These are phyloP conservation scores for Acronicta alni DNA, from an alignment of 2,888 invertebrate species.

Conservation along the genomic window DNA sequence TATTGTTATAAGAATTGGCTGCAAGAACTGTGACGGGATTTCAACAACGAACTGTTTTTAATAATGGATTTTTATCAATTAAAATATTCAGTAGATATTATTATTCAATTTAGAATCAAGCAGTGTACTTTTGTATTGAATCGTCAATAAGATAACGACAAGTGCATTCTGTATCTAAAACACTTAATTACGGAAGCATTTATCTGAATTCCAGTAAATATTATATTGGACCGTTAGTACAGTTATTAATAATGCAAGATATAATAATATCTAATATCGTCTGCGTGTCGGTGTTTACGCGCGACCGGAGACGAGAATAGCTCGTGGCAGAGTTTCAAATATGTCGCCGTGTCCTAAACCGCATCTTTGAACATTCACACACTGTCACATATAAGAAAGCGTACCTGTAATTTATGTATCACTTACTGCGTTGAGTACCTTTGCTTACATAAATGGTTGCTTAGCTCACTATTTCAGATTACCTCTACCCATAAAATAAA, in stretches of 20 bases:
- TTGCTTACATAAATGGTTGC: slow-evolving; percentile 3
- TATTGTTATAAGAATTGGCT: too few relatives aligned
- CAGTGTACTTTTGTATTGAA: too few relatives aligned
- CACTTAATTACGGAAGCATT: slow-evolving; percentile 22
- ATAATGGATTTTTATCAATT: too few relatives aligned
- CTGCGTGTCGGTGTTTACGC: slow-evolving; percentile 80
- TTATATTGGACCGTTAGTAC: slow-evolving; percentile 52
- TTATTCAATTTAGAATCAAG: too few relatives aligned
- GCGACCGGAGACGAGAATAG: slow-evolving; percentile 78
- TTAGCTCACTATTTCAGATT: background rate
- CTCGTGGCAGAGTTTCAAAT: slow-evolving; percentile 88
- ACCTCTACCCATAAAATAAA: background rate
- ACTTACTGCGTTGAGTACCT: slow-evolving; percentile 8
- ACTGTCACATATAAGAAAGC: slow-evolving; percentile 68
- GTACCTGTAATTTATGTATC: slow-evolving; percentile 57
- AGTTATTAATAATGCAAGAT: slow-evolving; percentile 65
- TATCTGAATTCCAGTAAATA: slow-evolving; percentile 32
- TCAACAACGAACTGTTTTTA: too few relatives aligned
- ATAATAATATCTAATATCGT: slow-evolving; percentile 72
- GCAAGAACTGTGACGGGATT: too few relatives aligned
- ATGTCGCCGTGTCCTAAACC: slow-evolving; percentile 84
- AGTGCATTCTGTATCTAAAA: slow-evolving; percentile 16
- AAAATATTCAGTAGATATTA: too few relatives aligned
- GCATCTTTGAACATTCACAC: slow-evolving; percentile 72
- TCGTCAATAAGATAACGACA: background rate